Evolutionary conservation across 35 echinoderm and acorn worm genomes (phyloP), one percentile per base, ranked within the genome.

Genomic region (Amphiura filiformis): DNA sequence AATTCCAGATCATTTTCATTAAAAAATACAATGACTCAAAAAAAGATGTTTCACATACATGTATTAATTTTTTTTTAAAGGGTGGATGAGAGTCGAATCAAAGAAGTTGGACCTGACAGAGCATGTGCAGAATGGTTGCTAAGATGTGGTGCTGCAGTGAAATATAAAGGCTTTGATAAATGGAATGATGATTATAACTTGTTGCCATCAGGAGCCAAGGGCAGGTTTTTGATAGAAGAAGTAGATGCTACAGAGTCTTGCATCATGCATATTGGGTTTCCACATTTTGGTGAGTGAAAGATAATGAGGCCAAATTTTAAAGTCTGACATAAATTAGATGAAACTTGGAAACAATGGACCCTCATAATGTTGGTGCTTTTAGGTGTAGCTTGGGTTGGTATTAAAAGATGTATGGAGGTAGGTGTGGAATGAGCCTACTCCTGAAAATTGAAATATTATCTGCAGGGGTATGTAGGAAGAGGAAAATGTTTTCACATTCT

Each of bases 191-290:
- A 99, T 56, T 99, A 99, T 41, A 99, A 99, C 47, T 52, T 87
- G 14, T 52, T 99, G 42, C 96, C 96, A 37, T 85, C 65, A 31
- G 96, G 96, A 76, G 31, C 84, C 39, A 88, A 44, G 38, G 92
- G 84, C 40, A 89, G 84, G 34, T 90, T 87, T 61, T 44, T 57
- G 35, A 94, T 99, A 38, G 84, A 89, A 75, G 90, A 92, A 56
- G 93, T 99, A 22, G 96, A 99, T 88, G 96, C 96, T 5, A 94
- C 96, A 57, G 96, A 99, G 37, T 99, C 96, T 0, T 90, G 82
- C 37, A 95, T 99, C 75, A 99, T 99, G 96, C 93, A 99, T 80
- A 92, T 99, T 64, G 96, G 96, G 34, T 99, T 99, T 87, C 86
- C 88, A 84, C 76, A 95, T 64, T 99, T 99, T 35, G 75, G 96